Evolutionary conservation across 2,888 invertebrate genomes (phyloP).

Genomic region (Amphipoea oculea): DNA sequence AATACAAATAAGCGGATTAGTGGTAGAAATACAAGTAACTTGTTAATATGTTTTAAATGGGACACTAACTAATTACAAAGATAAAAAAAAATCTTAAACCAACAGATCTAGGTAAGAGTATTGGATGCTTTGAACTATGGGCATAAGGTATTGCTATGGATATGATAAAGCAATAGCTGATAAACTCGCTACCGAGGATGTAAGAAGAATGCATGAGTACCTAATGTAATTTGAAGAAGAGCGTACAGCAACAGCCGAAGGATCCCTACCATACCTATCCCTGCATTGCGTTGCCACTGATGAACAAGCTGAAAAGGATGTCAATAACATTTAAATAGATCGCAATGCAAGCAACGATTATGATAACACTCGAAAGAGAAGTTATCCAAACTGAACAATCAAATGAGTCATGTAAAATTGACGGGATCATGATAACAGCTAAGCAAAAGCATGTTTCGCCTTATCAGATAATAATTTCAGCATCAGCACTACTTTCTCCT

Average conservation of each 20-base stretch:
- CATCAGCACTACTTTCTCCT: conserved; percentile 4
- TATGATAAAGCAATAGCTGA: neutral
- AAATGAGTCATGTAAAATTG: neutral
- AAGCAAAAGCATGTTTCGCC: neutral
- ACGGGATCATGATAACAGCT: conserved; percentile 1
- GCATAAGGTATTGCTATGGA: neutral
- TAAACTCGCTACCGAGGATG: neutral
- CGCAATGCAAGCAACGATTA: neutral
- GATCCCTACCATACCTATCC: too few species aligned
- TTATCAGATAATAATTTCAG: conserved; percentile 18
- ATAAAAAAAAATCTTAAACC: conserved; percentile 11
- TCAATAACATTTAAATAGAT: neutral
- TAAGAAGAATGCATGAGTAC: neutral
- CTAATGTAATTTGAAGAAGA: neutral
- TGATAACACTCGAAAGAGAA: neutral
- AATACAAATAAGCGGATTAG: conserved; percentile 37
- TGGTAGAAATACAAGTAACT: neutral
- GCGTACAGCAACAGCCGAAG: neutral
- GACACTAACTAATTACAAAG: neutral
- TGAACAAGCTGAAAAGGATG: neutral
- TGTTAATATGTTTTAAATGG: conserved; percentile 28
- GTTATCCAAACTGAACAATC: neutral
- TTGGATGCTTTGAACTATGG: neutral
- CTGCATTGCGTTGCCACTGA: neutral
- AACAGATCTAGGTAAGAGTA: neutral